These are phyloP conservation scores for Bergia sp. DNA, from an alignment of 92 coral and sea anemone species.

Conservation along the genomic window DNA sequence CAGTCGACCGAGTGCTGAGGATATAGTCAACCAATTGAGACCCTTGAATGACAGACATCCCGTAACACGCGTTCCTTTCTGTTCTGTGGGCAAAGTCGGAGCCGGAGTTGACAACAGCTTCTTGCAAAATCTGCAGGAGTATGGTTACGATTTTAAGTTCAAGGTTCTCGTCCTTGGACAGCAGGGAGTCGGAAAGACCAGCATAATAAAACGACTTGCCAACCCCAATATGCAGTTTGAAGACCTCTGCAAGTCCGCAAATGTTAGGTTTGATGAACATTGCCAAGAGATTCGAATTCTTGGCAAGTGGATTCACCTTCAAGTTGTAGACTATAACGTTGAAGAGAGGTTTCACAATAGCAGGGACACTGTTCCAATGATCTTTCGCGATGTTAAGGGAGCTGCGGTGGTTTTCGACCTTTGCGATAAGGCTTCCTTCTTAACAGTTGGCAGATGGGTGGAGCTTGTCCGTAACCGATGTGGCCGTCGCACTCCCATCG, in stretches of 20 bases:
- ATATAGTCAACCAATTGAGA: slow-evolving; percentile 46
- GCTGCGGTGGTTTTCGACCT: slow-evolving; percentile 75
- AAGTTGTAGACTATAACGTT: slow-evolving; percentile 53
- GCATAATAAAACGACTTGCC: slow-evolving; percentile 64
- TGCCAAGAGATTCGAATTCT: slow-evolving; percentile 60
- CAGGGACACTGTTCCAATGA: slow-evolving; percentile 51
- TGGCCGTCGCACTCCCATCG: slow-evolving; percentile 43
- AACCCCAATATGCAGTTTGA: slow-evolving; percentile 31
- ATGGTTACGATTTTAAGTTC: slow-evolving; percentile 63
- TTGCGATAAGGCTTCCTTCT: slow-evolving; percentile 37
- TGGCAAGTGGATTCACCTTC: slow-evolving; percentile 72
- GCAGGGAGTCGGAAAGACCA: slow-evolving; percentile 72
- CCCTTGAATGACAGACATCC: slow-evolving; percentile 24
- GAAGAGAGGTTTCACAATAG: slow-evolving; percentile 2
- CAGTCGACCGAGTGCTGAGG: slow-evolving; percentile 63
- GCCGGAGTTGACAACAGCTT: not conserved
- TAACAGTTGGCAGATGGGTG: slow-evolving; percentile 56
- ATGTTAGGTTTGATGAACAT: slow-evolving; percentile 49
- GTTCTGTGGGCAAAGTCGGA: not conserved
- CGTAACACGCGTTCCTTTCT: not conserved
- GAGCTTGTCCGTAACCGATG: slow-evolving; percentile 53
- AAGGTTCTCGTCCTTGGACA: slow-evolving; percentile 68
- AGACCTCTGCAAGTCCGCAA: slow-evolving; percentile 1
- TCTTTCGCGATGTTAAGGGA: slow-evolving; percentile 64
- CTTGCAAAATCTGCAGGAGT: slow-evolving; percentile 16